phyloP scores from a whole-genome alignment of 2,888 invertebrate species.

The Chorisops tibialis region DNA sequence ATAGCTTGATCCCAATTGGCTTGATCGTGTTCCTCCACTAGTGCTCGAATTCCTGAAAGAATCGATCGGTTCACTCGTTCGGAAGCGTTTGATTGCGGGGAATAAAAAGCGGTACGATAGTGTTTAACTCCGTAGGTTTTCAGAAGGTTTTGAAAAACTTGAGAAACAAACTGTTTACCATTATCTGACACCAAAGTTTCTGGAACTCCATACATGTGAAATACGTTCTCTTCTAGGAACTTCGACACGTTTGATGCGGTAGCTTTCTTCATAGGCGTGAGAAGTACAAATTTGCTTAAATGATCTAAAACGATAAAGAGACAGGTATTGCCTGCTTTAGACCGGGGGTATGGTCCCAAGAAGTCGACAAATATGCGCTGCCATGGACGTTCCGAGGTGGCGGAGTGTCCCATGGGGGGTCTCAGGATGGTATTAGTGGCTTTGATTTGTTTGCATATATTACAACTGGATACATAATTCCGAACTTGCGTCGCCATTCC shows the following conservation, averaged over 20 bases:
- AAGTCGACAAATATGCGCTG: too few relatives aligned
- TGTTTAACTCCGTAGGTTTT: constrained; percentile 31
- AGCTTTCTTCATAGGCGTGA: constrained; percentile 16
- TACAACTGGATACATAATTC: constrained; percentile 20
- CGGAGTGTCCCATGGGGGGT: constrained; percentile 30
- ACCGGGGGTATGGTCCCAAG: too few relatives aligned
- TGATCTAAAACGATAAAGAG: constrained; percentile 25
- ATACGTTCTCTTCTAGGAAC: constrained; percentile 34
- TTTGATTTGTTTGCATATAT: constrained; percentile 22
- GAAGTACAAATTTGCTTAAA: constrained; percentile 28
- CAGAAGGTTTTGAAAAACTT: constrained; percentile 28
- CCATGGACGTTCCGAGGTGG: too few relatives aligned
- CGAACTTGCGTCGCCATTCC: constrained; percentile 26
- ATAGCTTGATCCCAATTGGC: too few relatives aligned
- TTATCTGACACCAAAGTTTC: constrained; percentile 38
- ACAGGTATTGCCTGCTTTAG: too few relatives aligned
- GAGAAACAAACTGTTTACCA: constrained; percentile 35
- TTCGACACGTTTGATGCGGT: constrained; percentile 9
- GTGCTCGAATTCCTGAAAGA: too few relatives aligned
- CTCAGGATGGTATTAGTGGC: constrained; percentile 15
- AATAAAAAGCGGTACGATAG: constrained; percentile 37
- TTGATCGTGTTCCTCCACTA: too few relatives aligned
- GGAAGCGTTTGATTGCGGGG: constrained; percentile 44
- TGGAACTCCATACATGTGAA: constrained; percentile 38
- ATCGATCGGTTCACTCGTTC: too few relatives aligned